Conservation (phyloP, 2,888 invertebrate species). For the Abrostola tripartita region DNA sequence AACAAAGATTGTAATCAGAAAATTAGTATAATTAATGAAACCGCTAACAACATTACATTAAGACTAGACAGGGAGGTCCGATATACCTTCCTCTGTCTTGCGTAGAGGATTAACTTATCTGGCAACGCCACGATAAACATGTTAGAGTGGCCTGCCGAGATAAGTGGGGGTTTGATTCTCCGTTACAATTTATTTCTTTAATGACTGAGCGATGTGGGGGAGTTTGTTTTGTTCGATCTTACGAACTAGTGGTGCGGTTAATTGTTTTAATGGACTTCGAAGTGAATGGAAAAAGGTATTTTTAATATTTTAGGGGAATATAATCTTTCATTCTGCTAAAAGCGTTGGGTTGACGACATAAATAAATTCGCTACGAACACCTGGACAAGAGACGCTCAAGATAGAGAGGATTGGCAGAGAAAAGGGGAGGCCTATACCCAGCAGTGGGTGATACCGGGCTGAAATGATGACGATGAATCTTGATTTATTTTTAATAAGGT, state of each 20-base stretch:
- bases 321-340: background rate
- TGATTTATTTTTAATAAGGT: too few relatives aligned
- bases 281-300: background rate
- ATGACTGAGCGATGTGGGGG: conserved; percentile 54
- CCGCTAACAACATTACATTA: background rate
- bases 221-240: conserved; percentile 49
- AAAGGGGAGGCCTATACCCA: too few relatives aligned
- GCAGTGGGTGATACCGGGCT: too few relatives aligned
- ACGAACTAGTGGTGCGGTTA: conserved; percentile 30
- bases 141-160: conserved; percentile 57
- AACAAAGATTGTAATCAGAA: background rate
- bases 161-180: conserved; percentile 57
- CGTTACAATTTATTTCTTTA: conserved; percentile 52
- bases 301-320: background rate
- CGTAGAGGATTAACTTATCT: conserved; percentile 58
- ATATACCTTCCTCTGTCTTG: conserved; percentile 36
- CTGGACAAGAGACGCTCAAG: too few relatives aligned
- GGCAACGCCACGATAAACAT: conserved; percentile 53
- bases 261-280: conserved; percentile 48
- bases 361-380: too few relatives aligned
- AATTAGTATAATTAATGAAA: background rate
- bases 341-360: too few relatives aligned
- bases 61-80: conserved; percentile 25
- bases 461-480: too few relatives aligned
- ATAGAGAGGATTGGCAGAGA: too few relatives aligned